phyloP scores from a whole-genome alignment of 2,888 invertebrate species.

The Amblyjoppa proteus region DNA sequence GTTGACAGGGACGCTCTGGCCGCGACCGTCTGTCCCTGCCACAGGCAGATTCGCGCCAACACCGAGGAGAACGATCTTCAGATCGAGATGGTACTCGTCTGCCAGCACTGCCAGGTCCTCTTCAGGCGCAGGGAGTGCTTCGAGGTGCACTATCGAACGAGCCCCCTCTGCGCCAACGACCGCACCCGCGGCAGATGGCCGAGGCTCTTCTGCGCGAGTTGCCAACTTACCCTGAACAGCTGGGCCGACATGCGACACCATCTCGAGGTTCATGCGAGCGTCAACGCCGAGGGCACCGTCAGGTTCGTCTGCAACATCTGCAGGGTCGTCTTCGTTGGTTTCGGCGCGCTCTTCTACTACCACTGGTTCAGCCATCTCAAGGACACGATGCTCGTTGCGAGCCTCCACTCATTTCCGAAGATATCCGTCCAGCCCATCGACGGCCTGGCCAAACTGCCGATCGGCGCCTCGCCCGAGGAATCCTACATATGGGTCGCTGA shows the following conservation, averaged over 20 bases:
- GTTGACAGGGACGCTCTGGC: not conserved
- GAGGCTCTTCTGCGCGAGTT: slow-evolving; percentile 78
- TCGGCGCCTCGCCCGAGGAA: slow-evolving; percentile 63
- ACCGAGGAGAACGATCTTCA: slow-evolving; percentile 71
- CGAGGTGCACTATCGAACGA: slow-evolving; percentile 77
- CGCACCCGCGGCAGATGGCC: slow-evolving; percentile 71
- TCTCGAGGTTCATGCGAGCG: slow-evolving; percentile 74
- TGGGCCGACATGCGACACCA: slow-evolving; percentile 77
- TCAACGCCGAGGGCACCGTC: slow-evolving; percentile 71
- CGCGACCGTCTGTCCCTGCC: slow-evolving; percentile 77
- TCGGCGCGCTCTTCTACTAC: slow-evolving; percentile 76
- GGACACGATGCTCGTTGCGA: slow-evolving; percentile 76
- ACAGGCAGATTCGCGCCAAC: slow-evolving; percentile 67
- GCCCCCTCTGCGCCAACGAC: slow-evolving; percentile 68
- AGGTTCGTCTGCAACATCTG: slow-evolving; percentile 81
- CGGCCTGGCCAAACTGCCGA: slow-evolving; percentile 63
- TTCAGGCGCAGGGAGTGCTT: slow-evolving; percentile 80
- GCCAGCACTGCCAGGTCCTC: slow-evolving; percentile 76
- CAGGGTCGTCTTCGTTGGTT: slow-evolving; percentile 79
- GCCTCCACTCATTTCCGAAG: slow-evolving; percentile 78
- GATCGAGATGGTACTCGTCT: slow-evolving; percentile 80
- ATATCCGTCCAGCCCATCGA: slow-evolving; percentile 70
- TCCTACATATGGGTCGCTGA: slow-evolving; percentile 79
- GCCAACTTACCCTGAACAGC: slow-evolving; percentile 72
- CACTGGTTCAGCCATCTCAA: slow-evolving; percentile 80